Conservation (phyloP, 1,140 invertebrate genomes). For the Helicoverpa armigera region DNA sequence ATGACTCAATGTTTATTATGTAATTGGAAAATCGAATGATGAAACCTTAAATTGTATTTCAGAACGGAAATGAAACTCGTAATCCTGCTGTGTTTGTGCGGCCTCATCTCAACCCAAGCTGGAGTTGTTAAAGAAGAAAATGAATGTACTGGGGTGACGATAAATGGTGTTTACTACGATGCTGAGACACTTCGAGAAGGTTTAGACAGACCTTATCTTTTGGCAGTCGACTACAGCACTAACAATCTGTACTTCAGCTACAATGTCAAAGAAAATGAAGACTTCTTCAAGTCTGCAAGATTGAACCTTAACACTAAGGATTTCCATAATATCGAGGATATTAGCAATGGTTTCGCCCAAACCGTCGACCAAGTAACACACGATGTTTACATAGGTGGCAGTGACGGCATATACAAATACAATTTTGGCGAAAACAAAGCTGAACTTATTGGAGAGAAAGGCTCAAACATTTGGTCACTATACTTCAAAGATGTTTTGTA, state of each 20-base stretch:
- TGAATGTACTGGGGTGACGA: constrained; percentile 62
- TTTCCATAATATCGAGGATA: constrained; percentile 62
- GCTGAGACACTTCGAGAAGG: constrained; percentile 63
- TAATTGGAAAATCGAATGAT: too few relatives aligned
- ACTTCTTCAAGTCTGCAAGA: constrained; percentile 66
- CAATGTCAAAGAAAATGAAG: constrained; percentile 62
- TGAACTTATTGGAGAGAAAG: constrained; percentile 57
- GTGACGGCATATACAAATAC: constrained; percentile 75
- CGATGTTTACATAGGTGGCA: constrained; percentile 71
- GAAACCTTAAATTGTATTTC: constrained; percentile 34
- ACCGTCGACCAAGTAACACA: constrained; percentile 68
- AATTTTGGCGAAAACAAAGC: constrained; percentile 62
- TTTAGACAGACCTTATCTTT: constrained; percentile 69
- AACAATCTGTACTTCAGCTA: constrained; percentile 76
- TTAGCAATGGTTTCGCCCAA: constrained; percentile 75
- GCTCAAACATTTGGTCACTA: constrained; percentile 69
- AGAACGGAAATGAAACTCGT: constrained; percentile 62
- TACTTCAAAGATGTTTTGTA: constrained; percentile 74
- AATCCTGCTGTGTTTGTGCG: constrained; percentile 59
- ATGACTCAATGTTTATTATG: not conserved
- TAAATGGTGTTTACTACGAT: constrained; percentile 63
- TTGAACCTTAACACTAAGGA: constrained; percentile 72
- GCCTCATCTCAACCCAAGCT: constrained; percentile 56
- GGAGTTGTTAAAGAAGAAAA: constrained; percentile 61
- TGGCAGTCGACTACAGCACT: constrained; percentile 67